Evolutionary conservation across 2,888 invertebrate species (phyloP).

Genomic region (Ischnura elegans): DNA sequence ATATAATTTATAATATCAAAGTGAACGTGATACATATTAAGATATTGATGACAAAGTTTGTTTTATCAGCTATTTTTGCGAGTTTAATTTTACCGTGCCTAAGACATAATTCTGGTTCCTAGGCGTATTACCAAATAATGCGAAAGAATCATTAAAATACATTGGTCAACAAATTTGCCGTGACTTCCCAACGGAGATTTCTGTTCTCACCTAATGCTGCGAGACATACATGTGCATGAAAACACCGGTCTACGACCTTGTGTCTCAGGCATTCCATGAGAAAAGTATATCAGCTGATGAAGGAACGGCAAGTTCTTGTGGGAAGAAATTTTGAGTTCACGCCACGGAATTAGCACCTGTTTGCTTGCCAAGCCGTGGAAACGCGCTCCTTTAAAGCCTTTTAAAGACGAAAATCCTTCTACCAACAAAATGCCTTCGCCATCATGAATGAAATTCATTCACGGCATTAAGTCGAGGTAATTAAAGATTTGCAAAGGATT

Average conservation of each 20-base stretch:
- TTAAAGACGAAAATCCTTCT: constrained; percentile 8
- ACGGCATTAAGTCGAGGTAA: not conserved
- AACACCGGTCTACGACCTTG: not conserved
- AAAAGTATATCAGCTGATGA: not conserved
- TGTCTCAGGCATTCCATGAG: not conserved
- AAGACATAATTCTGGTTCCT: no score
- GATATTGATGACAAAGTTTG: no score
- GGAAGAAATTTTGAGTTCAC: not conserved
- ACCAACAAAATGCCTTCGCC: not conserved
- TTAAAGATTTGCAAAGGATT: no score
- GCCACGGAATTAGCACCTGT: constrained; percentile 35
- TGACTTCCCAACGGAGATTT: not conserved
- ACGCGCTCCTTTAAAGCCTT: not conserved
- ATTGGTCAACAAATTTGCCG: no score
- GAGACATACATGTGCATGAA: not conserved
- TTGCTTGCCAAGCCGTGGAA: not conserved
- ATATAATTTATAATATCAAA: no score
- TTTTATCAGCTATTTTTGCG: no score
- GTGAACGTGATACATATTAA: no score
- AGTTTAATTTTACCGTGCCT: no score
- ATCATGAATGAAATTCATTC: not conserved
- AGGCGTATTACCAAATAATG: no score
- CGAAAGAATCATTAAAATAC: no score
- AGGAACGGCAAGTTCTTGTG: not conserved
- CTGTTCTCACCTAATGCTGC: not conserved